Conservation (phyloP, 2,113 vertebrate genomes). For the Boulengeromyrus knoepffleri region DNA sequence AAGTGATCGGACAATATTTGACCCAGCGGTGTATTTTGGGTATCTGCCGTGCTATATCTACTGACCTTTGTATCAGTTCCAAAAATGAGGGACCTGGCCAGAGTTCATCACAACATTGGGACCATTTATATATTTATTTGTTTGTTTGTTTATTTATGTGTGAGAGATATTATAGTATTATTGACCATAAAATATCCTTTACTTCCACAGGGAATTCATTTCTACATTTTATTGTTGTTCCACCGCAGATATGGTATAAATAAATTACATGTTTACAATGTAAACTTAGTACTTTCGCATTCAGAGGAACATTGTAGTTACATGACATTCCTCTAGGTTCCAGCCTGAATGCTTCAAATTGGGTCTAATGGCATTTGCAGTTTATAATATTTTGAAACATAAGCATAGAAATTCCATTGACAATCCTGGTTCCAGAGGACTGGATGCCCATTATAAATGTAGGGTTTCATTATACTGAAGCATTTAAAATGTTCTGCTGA, state of each 20-base stretch:
- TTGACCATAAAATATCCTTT: background rate
- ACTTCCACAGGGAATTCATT: background rate
- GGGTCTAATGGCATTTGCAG: background rate
- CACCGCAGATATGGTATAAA: background rate
- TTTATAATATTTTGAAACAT: background rate
- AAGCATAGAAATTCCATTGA: background rate
- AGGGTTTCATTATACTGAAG: background rate
- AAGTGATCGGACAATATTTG: constrained; percentile 11
- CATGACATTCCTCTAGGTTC: background rate
- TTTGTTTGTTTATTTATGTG: too few relatives aligned
- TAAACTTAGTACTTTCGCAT: background rate
- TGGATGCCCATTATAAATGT: background rate
- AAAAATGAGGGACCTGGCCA: background rate
- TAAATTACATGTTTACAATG: background rate
- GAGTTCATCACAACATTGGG: background rate
- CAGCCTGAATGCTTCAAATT: background rate
- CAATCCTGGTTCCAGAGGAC: background rate
- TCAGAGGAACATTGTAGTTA: background rate
- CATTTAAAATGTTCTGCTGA: background rate
- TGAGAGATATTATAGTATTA: background rate
- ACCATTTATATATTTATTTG: background rate
- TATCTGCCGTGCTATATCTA: background rate
- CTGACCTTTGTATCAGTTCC: background rate
- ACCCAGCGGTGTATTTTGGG: background rate
- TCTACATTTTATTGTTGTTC: background rate